These are phyloP conservation scores for Mustela nigripes DNA, from an alignment of 2,113 vertebrate species.

Conservation along the genomic window DNA sequence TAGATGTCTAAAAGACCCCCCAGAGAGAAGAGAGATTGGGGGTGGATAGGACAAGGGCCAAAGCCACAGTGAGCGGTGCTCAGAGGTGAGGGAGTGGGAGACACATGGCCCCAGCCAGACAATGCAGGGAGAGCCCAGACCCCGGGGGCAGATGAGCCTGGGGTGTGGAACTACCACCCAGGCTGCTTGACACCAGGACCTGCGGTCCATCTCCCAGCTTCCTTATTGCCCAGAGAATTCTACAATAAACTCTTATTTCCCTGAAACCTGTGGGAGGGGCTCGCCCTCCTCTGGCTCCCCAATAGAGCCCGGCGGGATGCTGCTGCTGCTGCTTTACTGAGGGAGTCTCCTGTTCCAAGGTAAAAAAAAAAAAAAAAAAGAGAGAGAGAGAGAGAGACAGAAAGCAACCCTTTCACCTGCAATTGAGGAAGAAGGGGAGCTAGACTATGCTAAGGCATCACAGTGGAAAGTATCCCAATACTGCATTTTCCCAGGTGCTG, in stretches of 20 bases:
- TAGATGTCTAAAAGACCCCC: neutral
- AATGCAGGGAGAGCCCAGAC: too few species aligned
- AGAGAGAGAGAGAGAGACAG: neutral
- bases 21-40: neutral
- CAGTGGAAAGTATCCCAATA: neutral
- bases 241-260: neutral
- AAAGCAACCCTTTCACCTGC: neutral
- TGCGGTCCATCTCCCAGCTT: neutral
- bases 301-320: neutral
- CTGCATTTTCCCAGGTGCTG: neutral
- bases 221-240: neutral
- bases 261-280: neutral
- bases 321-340: constrained; percentile 32
- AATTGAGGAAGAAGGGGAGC: neutral
- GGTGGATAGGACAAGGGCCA: fast-evolving
- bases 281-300: neutral
- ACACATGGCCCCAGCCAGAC: neutral
- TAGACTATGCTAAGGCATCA: neutral
- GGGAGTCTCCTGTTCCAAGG: neutral
- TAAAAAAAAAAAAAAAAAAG: neutral
- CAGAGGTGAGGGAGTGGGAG: neutral
- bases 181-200: neutral
- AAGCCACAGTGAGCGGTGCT: neutral
- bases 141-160: neutral
- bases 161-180: too few species aligned